Base-by-base conservation (phyloP, 2,113 vertebrate species). In the Xyliphius kryptos region DNA sequence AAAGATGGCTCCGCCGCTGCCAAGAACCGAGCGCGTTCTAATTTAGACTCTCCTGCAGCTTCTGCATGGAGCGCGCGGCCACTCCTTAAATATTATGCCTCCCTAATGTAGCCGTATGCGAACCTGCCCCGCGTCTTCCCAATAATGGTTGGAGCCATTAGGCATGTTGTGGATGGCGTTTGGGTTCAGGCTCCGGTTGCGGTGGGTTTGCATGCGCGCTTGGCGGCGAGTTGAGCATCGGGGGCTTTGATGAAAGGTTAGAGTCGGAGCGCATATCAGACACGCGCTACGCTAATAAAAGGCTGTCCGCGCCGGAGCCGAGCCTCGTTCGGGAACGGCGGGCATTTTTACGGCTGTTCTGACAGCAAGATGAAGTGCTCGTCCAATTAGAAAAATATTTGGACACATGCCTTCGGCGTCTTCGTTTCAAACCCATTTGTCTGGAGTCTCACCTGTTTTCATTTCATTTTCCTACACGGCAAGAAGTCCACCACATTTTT, bases 381-480 rank as follows among this genome's bases (percentile, higher is more conserved):
- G 76, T 85, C 87, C 87, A 88, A 88, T 89, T 89, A 88, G 82
- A 89, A 87, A 86, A 86, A 88, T 87, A 88, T 87, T 88, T 85
- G 81, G 80, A 73, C 80, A 70, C 83, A 81, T 86, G 86, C 81
- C 81, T 86, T 81, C 80, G 77, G 79, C 74, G 81, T 81, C 64
- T 79, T 82, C 67, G 81, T 81, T 83, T 77, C 66, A 69, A 80
- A 75, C 67, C 80, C 46, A 74, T 81, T 81, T 84, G 76, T n/a
- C n/a, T n/a, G n/a, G n/a, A n/a, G n/a, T n/a, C n/a, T n/a, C n/a
- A n/a, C n/a, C n/a, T n/a, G n/a, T 22, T 9, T 52, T 37, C 2
- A 9, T 44, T 10, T 57, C 1, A 6, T 32, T 46, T 16, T 47
- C 1, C 20, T 47, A 26, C 12, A 16, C 22, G 22, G 3, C 22